Conservation (phyloP, 1,140 invertebrate genomes). For the Nasonia vitripennis region DNA sequence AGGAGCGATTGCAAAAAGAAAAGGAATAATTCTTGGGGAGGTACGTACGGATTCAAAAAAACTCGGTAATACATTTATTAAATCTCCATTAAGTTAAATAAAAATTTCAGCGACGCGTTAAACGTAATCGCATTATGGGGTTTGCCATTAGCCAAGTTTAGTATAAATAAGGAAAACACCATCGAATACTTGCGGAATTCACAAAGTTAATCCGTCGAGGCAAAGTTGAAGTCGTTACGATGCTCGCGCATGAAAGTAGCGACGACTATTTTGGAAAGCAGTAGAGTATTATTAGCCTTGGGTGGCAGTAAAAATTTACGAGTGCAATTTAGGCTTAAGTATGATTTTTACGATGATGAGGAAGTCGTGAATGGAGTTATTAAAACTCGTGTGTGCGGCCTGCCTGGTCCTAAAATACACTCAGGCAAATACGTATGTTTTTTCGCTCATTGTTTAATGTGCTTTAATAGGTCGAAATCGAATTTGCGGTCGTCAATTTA, state of each 20-base stretch:
- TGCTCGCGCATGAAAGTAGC: neutral
- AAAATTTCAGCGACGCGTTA: neutral
- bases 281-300: slow-evolving; percentile 12
- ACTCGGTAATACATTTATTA: neutral
- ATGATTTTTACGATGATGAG: slow-evolving; percentile 43
- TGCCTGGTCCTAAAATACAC: neutral
- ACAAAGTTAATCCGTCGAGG: neutral
- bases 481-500: no score
- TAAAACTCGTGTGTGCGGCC: slow-evolving; percentile 11
- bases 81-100: neutral
- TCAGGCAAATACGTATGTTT: neutral
- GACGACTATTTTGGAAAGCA: slow-evolving; percentile 20
- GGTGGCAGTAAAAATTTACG: slow-evolving; percentile 35
- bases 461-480: no score
- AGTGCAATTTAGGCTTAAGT: slow-evolving; percentile 27
- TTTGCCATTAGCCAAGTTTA: neutral
- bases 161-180: neutral
- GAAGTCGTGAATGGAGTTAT: slow-evolving; percentile 42
- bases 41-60: no score
- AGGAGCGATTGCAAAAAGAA: no score
- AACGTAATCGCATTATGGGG: neutral
- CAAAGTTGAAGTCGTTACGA: neutral
- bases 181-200: neutral
- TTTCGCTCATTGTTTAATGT: neutral
- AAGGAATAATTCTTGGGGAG: no score